These are phyloP conservation scores for Scaptomyza caliginosa DNA, from an alignment of 2,888 invertebrate species.

Conservation along the genomic window DNA sequence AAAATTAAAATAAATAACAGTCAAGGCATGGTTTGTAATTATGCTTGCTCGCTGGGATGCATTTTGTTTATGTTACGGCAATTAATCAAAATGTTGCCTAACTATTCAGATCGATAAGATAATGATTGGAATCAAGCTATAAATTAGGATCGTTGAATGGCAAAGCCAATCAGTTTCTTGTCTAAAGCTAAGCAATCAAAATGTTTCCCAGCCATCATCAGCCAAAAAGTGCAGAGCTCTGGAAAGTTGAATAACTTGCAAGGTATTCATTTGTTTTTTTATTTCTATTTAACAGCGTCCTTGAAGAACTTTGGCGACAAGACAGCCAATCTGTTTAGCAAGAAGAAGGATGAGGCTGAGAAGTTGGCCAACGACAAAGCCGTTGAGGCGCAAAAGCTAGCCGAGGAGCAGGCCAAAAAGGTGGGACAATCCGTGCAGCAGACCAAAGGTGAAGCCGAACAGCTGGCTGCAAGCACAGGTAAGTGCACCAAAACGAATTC, in stretches of 20 bases:
- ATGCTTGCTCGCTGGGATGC: slow-evolving; percentile 43
- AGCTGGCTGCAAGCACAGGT: slow-evolving; percentile 85
- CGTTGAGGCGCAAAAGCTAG: slow-evolving; percentile 86
- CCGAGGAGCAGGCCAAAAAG: slow-evolving; percentile 88
- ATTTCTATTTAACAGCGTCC: slow-evolving; percentile 85
- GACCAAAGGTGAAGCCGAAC: slow-evolving; percentile 85
- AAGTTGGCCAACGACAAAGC: slow-evolving; percentile 87
- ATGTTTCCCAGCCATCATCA: slow-evolving; percentile 64
- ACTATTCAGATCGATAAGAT: slow-evolving; percentile 32
- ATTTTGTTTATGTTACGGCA: slow-evolving; percentile 65
- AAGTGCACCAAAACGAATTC: slow-evolving; percentile 18
- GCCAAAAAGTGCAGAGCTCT: slow-evolving; percentile 27
- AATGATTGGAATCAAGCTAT: slow-evolving; percentile 55
- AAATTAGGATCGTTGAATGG: slow-evolving; percentile 46
- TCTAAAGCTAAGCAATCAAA: slow-evolving; percentile 37
- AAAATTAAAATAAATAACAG: slow-evolving; percentile 21
- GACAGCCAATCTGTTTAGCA: slow-evolving; percentile 89
- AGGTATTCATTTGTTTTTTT: not conserved
- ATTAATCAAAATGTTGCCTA: slow-evolving; percentile 54
- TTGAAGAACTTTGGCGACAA: slow-evolving; percentile 90
- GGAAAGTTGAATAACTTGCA: not conserved
- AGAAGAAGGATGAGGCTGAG: slow-evolving; percentile 89
- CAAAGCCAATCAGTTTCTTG: slow-evolving; percentile 45
- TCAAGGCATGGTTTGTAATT: slow-evolving; percentile 36
- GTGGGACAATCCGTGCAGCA: slow-evolving; percentile 86